A percentile compares a stretch with the other conserved stretches of the same genome.
Evolutionary conservation across 2,113 vertebrate genomes (phyloP).

Genomic region (Mola mola): DNA sequence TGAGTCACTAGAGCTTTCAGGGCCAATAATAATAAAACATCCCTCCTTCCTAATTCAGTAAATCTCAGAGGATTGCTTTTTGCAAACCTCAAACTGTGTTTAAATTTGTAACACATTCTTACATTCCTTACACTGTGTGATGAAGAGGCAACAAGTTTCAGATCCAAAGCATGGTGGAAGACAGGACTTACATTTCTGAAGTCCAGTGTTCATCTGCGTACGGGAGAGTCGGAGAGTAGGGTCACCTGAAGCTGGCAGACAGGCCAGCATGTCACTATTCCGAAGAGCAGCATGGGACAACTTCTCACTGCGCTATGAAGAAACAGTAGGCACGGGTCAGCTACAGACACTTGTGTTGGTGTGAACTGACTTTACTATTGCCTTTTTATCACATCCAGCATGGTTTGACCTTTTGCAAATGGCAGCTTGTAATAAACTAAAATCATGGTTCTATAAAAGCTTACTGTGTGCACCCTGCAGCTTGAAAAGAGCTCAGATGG

Average conservation of each 20-base stretch:
- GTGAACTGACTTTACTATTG: constrained; percentile 45
- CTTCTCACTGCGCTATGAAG: constrained; percentile 86
- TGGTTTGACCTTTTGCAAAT: constrained; percentile 64
- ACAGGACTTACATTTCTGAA: constrained; percentile 95
- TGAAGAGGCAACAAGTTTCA: not conserved
- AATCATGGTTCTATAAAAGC: constrained; percentile 26
- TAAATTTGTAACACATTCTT: not conserved
- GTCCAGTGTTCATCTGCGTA: constrained; percentile 99
- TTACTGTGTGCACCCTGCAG: constrained; percentile 36
- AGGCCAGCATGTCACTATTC: constrained; percentile 96
- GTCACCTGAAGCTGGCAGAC: constrained; percentile 93
- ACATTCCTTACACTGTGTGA: not conserved
- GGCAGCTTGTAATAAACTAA: constrained; percentile 52
- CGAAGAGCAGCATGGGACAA: constrained; percentile 88
- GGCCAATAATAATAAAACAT: no score
- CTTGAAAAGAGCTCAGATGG: constrained; percentile 19
- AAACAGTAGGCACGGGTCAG: constrained; percentile 56
- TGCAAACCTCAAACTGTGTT: not conserved
- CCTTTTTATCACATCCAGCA: constrained; percentile 41
- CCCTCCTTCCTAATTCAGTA: no score
- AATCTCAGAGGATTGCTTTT: not conserved
- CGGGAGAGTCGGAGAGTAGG: constrained; percentile 90
- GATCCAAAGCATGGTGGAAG: not conserved
- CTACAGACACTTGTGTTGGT: constrained; percentile 8
- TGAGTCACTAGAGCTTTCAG: no score